phyloP scores from a whole-genome alignment of 2,888 invertebrate genomes.

The Achlya flavicornis region DNA sequence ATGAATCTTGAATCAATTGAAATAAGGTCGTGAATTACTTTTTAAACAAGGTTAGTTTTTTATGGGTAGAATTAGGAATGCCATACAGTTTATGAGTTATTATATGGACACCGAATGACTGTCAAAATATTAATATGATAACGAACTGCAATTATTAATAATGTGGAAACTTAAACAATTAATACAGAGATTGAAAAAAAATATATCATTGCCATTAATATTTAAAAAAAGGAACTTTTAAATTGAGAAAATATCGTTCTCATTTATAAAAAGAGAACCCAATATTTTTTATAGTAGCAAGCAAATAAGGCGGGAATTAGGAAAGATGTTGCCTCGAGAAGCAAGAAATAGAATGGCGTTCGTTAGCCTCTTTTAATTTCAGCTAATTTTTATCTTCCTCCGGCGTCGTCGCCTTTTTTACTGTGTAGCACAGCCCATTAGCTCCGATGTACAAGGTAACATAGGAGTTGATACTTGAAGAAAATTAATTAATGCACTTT shows the following conservation, averaged over 20 bases:
- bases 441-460: conserved; percentile 42
- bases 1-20: neutral
- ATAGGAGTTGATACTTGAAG: conserved; percentile 55
- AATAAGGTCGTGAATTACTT: neutral
- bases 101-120: no score
- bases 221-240: neutral
- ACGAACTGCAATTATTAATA: no score
- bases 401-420: conserved; percentile 75
- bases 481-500: neutral
- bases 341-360: conserved; percentile 69
- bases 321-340: conserved; percentile 34
- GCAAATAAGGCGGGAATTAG: conserved; percentile 39
- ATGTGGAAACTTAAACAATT: no score
- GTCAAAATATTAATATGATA: no score
- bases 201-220: neutral
- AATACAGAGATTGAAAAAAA: neutral
- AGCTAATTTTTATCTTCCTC: conserved; percentile 82
- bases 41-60: neutral
- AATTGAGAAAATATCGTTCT: neutral
- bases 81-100: no score
- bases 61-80: neutral
- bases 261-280: conserved; percentile 5
- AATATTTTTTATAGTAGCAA: conserved; percentile 29
- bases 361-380: conserved; percentile 84
- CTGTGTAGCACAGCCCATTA: conserved; percentile 73